phyloP scores from a whole-genome alignment of 2,113 vertebrate species.

The Plecturocebus donacophilus region DNA sequence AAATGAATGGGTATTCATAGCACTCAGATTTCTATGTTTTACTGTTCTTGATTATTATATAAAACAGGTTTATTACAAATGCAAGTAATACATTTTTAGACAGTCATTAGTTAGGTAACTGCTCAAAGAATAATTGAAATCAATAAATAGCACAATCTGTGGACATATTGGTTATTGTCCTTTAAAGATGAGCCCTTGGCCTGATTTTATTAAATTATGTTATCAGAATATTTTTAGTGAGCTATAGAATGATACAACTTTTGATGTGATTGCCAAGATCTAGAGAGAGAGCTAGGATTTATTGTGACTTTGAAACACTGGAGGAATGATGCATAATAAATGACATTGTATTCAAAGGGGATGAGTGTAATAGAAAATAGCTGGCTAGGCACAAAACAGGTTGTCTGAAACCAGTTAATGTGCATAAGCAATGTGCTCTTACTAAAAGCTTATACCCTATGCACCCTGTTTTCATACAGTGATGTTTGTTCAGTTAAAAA shows the following conservation, averaged over 20 bases:
- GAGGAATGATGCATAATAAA: not conserved
- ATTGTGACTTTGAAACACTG: not conserved
- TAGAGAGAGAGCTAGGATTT: not conserved
- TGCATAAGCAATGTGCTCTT: not conserved
- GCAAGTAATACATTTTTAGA: not conserved
- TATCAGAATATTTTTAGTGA: not conserved
- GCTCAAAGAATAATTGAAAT: not conserved
- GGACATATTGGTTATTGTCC: not conserved
- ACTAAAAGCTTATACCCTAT: not conserved
- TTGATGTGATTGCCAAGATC: not conserved
- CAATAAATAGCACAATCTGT: not conserved
- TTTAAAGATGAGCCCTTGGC: not conserved
- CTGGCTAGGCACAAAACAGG: not conserved
- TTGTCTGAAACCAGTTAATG: not conserved
- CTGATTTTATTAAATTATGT: not conserved
- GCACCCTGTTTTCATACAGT: not conserved
- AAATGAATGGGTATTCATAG: not conserved
- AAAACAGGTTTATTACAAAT: not conserved
- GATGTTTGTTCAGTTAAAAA: not conserved
- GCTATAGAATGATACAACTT: not conserved
- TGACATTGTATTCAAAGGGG: not conserved
- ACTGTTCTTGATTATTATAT: not conserved
- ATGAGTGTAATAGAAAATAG: not conserved
- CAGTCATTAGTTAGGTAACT: not conserved
- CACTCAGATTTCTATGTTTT: not conserved